Conservation (phyloP, 1,140 invertebrate species). For the Drosophila guanche region DNA sequence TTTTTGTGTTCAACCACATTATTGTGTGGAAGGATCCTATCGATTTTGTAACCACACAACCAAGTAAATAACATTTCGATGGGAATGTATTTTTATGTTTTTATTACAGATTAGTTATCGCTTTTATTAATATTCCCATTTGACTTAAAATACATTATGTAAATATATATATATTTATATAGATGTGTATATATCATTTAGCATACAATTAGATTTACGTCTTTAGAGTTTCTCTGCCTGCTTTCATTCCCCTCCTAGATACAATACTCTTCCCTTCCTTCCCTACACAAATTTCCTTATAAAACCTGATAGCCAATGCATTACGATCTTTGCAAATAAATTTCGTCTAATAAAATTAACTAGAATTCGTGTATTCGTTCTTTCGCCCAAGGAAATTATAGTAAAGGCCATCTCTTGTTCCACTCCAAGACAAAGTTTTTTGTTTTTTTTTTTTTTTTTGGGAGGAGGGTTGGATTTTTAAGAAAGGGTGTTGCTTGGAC, state of each 20-base stretch:
- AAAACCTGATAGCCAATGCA: constrained; percentile 61
- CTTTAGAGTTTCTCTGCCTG: constrained; percentile 76
- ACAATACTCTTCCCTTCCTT: constrained; percentile 38
- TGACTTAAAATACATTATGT: constrained; percentile 72
- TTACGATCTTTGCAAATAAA: constrained; percentile 52
- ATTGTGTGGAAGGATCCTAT: not conserved
- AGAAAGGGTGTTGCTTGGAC: too few species aligned
- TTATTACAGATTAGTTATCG: constrained; percentile 70
- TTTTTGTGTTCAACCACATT: not conserved
- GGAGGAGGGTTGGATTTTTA: not conserved
- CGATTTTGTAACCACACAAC: not conserved
- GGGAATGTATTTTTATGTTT: not conserved
- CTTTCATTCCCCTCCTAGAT: constrained; percentile 63
- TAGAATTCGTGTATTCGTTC: constrained; percentile 43
- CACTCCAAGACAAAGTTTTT: constrained; percentile 25
- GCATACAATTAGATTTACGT: constrained; percentile 80
- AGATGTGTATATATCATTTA: constrained; percentile 59
- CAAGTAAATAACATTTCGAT: not conserved
- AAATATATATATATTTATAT: constrained; percentile 70
- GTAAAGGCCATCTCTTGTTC: constrained; percentile 36
- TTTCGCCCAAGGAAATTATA: constrained; percentile 27
- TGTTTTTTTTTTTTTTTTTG: not conserved
- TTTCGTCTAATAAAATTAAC: constrained; percentile 78
- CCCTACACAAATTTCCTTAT: constrained; percentile 63
- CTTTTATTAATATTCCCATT: constrained; percentile 80